Evolutionary conservation across 2,888 invertebrate species (phyloP), one percentile per base, ranked within the genome.

Genomic region (Gibbula magus): DNA sequence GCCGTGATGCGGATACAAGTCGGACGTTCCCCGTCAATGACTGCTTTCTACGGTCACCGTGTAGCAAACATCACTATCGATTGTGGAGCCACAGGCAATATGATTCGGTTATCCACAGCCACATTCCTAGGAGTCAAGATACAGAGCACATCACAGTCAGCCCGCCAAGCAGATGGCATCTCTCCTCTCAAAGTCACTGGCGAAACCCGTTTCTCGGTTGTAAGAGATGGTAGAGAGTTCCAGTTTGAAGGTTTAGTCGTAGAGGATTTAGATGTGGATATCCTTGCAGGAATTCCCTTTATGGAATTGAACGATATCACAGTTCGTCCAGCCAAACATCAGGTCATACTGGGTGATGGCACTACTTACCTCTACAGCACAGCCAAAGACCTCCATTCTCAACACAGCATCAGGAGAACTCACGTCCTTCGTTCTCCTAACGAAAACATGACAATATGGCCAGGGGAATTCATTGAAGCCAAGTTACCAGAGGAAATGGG

Each of bases 211-310:
- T 54, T 54, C 54, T 16, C 54, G 5, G 54, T 3, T 54, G 10
- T 54, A 5, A 18, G 10, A 16, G 54, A 54, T 54, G 54, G 2
- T n/a, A n/a, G n/a, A n/a, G n/a, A n/a, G n/a, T n/a, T n/a, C n/a
- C n/a, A n/a, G n/a, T 54, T 82, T 4, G 75, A 82, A 7, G 78
- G 22, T 5, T 51, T 82, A n/a, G 83, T 83, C 0, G 83, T 83
- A 0, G 61, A 81, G 13, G 39, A 78, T 32, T 35, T 82, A 25
- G 81, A 83, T 74, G 80, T 80, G 4, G 80, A 83, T 35, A 70
- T 70, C 7, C n/a, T n/a, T n/a, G n/a, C n/a, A n/a, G n/a, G n/a
- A n/a, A n/a, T n/a, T n/a, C n/a, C n/a, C n/a, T n/a, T n/a, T n/a
- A n/a, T n/a, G n/a, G n/a, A n/a, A n/a, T n/a, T n/a, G n/a, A n/a